A percentile compares a stretch with the other conserved stretches of the same genome.
phyloP scores from a whole-genome alignment of 2,797 vertebrate genomes.

The Sciurus carolinensis region DNA sequence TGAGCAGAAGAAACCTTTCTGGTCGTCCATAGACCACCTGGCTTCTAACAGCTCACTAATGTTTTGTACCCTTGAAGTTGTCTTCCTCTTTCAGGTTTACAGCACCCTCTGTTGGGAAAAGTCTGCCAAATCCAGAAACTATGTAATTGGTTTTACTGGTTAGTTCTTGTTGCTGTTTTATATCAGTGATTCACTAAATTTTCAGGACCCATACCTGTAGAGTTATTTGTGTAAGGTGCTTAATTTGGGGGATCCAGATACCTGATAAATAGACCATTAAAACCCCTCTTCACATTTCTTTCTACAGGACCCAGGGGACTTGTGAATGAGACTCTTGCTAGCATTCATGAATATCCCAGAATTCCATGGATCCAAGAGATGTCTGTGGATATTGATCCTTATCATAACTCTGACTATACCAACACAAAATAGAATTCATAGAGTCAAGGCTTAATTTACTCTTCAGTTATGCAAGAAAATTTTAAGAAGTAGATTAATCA shows the following conservation, averaged over 20 bases:
- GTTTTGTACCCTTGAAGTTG: background rate
- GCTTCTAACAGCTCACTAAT: background rate
- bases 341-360: background rate
- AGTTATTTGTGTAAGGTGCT: background rate
- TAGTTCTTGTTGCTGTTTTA: background rate
- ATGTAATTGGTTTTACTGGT: background rate
- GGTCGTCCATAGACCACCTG: background rate
- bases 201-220: background rate
- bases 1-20: background rate
- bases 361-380: background rate
- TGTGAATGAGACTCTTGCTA: background rate
- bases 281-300: slow-evolving; percentile 23
- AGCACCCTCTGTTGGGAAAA: slow-evolving; percentile 60
- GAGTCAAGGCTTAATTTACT: background rate
- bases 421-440: background rate
- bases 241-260: background rate
- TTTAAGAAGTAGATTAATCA: background rate
- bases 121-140: background rate
- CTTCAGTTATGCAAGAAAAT: background rate
- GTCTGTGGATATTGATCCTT: background rate
- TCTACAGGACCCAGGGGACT: background rate
- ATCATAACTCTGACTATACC: background rate
- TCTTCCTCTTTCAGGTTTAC: slow-evolving; percentile 50
- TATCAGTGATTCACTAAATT: background rate
- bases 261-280: background rate